These are phyloP conservation scores for Cephus sareptanus DNA, from an alignment of 2,888 invertebrate genomes.

Conservation along the genomic window DNA sequence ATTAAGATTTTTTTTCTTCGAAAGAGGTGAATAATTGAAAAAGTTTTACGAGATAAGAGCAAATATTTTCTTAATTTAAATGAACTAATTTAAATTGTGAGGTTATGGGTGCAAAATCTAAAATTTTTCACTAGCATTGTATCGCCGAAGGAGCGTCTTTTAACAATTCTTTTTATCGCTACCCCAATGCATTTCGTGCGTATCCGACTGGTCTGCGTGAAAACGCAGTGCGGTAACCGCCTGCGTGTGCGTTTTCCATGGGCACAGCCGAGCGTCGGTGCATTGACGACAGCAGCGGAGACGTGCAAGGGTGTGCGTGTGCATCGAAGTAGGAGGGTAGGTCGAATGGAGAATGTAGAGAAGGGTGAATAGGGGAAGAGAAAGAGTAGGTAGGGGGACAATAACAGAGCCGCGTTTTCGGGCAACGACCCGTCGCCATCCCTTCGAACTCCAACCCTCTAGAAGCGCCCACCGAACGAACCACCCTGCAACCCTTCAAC, in stretches of 20 bases:
- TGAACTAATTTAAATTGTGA: neutral
- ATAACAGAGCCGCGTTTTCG: constrained; percentile 64
- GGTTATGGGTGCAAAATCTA: too few species aligned
- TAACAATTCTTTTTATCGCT: neutral
- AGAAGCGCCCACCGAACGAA: constrained; percentile 3
- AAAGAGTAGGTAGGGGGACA: constrained; percentile 47
- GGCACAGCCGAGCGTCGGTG: constrained; percentile 25
- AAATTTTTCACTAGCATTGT: neutral
- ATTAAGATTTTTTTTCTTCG: neutral
- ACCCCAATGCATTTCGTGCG: neutral
- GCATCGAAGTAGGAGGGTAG: constrained; percentile 42
- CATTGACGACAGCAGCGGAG: neutral
- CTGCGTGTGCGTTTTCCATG: constrained; percentile 39
- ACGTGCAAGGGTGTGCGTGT: constrained; percentile 31
- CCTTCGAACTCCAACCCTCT: constrained; percentile 48
- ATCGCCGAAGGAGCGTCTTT: neutral
- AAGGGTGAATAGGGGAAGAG: constrained; percentile 31
- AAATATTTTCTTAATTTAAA: neutral
- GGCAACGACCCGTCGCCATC: constrained; percentile 64
- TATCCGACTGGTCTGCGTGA: neutral
- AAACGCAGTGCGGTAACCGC: constrained; percentile 20
- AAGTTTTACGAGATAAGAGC: neutral
- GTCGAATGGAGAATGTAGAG: constrained; percentile 10
- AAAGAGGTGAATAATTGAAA: neutral
- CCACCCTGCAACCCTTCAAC: constrained; percentile 12